Evolutionary conservation across 2,113 vertebrate species (phyloP), one percentile per base, ranked within the genome.

Genomic region (Strix aluco): DNA sequence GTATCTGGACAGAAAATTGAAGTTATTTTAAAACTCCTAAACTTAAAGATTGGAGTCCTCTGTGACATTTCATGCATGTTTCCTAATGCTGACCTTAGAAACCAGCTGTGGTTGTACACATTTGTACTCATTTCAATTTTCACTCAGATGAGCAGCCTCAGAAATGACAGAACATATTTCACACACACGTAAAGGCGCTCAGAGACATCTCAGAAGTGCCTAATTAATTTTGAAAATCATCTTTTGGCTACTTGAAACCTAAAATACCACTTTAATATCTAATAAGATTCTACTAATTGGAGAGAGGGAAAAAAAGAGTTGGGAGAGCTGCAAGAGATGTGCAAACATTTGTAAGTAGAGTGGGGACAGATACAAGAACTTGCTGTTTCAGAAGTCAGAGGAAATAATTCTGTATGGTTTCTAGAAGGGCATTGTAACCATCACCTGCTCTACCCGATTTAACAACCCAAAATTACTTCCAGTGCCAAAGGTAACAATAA

Each of bases 401-500:
- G 54, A 77, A 73, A 49, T 47, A 73, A 32, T 57, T 59, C 38
- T 38, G 1, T 26, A 14, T 49, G 15, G 2, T 38, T 83, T 63
- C 84, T 59, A 9, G 32, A 61, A 36, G 11, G 22, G 7, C 14
- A 26, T 63, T 80, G 32, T 46, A 51, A 55, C 19, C 6, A 13
- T 66, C 36, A 10, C 46, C 26, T 84, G 15, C 59, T 65, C 29
- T 81, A 23, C 25, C 32, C 6, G 19, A 6, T 73, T 32, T 66
- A 62, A 63, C 18, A 44, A 58, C 73, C 20, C 5, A 66, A 57
- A 52, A 34, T 40, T 30, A 36, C 20, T 67, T 57, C 30, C 7
- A 38, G 99, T 93, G 88, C 98, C 96, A 90, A 99, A 98, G 82
- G 98, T 99, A 46, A 99, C 98, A 95, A 99, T 89, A 6, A 98